These are phyloP conservation scores for Tyrophagus putrescentiae DNA, from an alignment of 1,140 invertebrate species.

Conservation along the genomic window DNA sequence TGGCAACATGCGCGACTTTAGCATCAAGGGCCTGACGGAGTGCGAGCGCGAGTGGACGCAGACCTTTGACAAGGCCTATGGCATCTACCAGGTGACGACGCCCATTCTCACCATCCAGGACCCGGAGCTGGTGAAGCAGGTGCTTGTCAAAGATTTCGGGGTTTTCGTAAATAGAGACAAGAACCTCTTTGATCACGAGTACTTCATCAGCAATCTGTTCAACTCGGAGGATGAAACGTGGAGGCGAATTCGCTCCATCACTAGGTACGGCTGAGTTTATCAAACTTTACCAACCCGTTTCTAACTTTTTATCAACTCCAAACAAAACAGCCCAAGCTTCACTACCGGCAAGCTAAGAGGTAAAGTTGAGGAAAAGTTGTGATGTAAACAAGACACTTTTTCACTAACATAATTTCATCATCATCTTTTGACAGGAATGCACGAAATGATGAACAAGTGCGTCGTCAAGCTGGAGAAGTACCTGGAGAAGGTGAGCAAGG, in stretches of 20 bases:
- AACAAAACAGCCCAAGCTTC: no score
- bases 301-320: no score
- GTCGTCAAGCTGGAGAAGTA: not conserved
- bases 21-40: not conserved
- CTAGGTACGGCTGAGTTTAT: no score
- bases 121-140: constrained; percentile 15
- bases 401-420: no score
- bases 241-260: constrained; percentile 42
- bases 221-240: constrained; percentile 36
- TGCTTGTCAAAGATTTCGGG: constrained; percentile 23
- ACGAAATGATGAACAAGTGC: not conserved
- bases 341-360: no score
- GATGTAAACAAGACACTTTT: no score
- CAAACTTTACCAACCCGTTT: no score
- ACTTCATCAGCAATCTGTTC: constrained; percentile 30
- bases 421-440: no score
- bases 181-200: not conserved
- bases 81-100: not conserved
- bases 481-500: not conserved
- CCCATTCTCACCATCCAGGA: constrained; percentile 23
- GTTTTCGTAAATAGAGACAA: constrained; percentile 19
- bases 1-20: not conserved
- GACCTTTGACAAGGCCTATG: not conserved
- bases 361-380: no score
- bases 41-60: not conserved